Conservation (phyloP, 2,113 vertebrate species). For the Nasalis larvatus region DNA sequence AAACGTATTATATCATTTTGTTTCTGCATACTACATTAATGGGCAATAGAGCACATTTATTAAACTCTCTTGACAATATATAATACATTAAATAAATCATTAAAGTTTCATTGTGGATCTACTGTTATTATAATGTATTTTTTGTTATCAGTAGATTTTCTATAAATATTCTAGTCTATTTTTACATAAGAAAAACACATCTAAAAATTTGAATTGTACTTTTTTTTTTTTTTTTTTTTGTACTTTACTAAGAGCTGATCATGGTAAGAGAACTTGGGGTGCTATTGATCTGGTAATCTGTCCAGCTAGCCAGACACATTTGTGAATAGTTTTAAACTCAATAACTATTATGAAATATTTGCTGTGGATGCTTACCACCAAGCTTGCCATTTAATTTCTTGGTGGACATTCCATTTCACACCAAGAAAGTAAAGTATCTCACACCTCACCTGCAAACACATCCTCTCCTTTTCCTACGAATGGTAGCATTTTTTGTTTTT, state of each 20-base stretch:
- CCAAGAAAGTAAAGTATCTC: not conserved
- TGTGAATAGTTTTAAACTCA: not conserved
- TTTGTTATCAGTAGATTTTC: conserved; percentile 66
- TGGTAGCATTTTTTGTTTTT: not conserved
- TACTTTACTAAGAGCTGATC: not conserved
- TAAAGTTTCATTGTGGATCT: conserved; percentile 49
- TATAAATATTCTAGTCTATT: conserved; percentile 48
- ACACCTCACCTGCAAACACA: not conserved
- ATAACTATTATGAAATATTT: not conserved
- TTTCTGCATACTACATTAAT: conserved; percentile 62
- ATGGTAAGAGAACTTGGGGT: not conserved
- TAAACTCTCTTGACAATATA: conserved; percentile 58
- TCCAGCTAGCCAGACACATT: not conserved
- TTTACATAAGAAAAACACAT: not conserved
- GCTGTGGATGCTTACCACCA: not conserved
- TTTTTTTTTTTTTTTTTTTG: no score
- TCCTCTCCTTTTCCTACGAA: not conserved
- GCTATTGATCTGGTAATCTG: not conserved
- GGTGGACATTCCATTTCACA: not conserved
- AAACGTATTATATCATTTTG: conserved; percentile 73
- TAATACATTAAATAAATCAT: conserved; percentile 58
- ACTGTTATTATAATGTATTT: conserved; percentile 22
- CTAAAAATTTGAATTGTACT: conserved; percentile 19
- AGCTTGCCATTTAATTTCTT: not conserved
- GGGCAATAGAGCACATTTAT: conserved; percentile 60